Percentiles rank a stretch among this genome's conserved stretches.
Conservation (phyloP, 2,113 vertebrate genomes). For the Salminus brasiliensis region DNA sequence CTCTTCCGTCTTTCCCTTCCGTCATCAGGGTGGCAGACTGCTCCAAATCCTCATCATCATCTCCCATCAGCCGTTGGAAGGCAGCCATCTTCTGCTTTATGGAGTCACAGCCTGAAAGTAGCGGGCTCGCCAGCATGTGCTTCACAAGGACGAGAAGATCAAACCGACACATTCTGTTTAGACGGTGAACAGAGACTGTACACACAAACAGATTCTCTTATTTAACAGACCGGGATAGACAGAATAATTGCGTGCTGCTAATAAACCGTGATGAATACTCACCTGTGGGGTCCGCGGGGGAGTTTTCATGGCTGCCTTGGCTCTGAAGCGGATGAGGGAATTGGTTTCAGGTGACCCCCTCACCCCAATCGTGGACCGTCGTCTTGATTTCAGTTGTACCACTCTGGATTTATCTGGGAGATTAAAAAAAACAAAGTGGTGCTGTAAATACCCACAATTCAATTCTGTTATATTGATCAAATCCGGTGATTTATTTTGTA, state of each 20-base stretch:
- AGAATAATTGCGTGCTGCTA: not conserved
- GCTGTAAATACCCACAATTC: too few relatives aligned
- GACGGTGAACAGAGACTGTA: not conserved
- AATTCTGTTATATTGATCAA: too few relatives aligned
- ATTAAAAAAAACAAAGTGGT: not conserved
- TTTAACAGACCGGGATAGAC: not conserved
- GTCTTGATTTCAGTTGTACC: constrained; percentile 71
- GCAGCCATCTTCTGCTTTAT: constrained; percentile 78
- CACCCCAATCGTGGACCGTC: constrained; percentile 71
- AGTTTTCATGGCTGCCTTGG: constrained; percentile 69
- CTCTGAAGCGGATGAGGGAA: constrained; percentile 76
- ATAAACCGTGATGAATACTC: not conserved
- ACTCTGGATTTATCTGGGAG: constrained; percentile 72
- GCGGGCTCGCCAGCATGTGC: constrained; percentile 63
- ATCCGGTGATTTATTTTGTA: too few relatives aligned
- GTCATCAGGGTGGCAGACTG: constrained; percentile 14
- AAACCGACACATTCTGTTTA: constrained; percentile 34
- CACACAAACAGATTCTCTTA: constrained; percentile 17
- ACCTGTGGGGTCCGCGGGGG: constrained; percentile 61
- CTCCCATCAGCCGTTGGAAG: constrained; percentile 74
- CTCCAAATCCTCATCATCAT: constrained; percentile 65
- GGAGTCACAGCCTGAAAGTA: constrained; percentile 61
- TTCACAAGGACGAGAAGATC: constrained; percentile 55
- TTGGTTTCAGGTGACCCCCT: constrained; percentile 80
- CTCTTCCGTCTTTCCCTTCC: constrained; percentile 51